Evolutionary conservation across 2,113 vertebrate species (phyloP), one percentile per base, ranked within the genome.

Genomic region (Menura novaehollandiae): DNA sequence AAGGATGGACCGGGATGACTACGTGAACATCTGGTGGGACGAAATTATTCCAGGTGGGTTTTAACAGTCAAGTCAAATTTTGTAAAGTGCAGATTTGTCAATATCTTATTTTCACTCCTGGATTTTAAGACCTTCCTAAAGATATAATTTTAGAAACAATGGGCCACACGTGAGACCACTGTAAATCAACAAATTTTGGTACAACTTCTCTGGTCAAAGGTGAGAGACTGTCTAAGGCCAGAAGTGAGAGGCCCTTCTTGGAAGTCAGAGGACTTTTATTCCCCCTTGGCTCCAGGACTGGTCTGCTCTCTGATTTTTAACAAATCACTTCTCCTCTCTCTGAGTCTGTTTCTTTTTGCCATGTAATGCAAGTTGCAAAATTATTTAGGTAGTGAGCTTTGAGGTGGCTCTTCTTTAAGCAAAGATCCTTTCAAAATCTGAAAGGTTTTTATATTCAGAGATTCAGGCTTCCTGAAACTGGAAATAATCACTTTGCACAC

Each of bases 1-100:
- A 0, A 98, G 99, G 72, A 98, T 84, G 11, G 99, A 99, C 96
- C 96, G 99, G 13, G 99, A 99, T 84, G 99, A 99, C 94, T 99
- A 99, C 3, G 98, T 99, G 32, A 96, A 97, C 30, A 99, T 99
- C 93, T 99, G 98, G 98, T 99, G 99, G 97, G 93, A 99, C 67
- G 96, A 99, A 96, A 98, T 99, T 73, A 75, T 91, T 82, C 10
- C 94, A 95, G 99, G 99, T 99, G 39, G 43, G 97, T 96, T 90
- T 74, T 32, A 67, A 79, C 5, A 8, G 47, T 60, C n/a, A 68
- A 32, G 18, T 43, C 32, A 37, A 33, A 44, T 13, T 56, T 47
- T 71, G 13, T 23, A 8, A 86, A 68, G 28, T 52, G 3, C 24
- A 63, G 15, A 35, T 33, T 63, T 17, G 56, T n/a, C 15, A 6